Evolutionary conservation across 1,140 invertebrate species (phyloP).

Genomic region (Eciton burchellii): DNA sequence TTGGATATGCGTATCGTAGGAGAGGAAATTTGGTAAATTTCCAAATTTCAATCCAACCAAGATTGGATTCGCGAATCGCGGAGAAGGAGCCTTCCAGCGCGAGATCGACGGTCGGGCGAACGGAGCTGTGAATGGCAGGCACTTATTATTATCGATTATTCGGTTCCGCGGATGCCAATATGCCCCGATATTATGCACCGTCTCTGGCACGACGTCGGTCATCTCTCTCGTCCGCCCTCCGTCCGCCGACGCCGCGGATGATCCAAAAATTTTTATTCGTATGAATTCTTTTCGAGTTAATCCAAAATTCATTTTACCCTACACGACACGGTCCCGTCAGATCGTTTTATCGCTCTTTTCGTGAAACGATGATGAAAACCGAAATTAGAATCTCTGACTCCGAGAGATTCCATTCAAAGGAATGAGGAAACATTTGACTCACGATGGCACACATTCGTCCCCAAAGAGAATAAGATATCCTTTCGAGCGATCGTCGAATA

Average conservation of each 20-base stretch:
- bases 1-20: no score
- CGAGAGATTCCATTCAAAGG: no score
- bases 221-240: conserved; percentile 51
- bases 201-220: conserved; percentile 62
- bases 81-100: conserved; percentile 19
- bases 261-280: no score
- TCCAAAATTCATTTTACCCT: not conserved
- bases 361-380: no score
- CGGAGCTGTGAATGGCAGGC: conserved; percentile 74
- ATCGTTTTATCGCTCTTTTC: no score
- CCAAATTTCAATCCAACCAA: conserved; percentile 24
- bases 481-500: not conserved
- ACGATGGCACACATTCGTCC: no score
- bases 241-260: conserved; percentile 7
- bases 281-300: not conserved
- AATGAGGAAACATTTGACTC: no score
- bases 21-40: conserved; percentile 25
- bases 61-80: conserved; percentile 30
- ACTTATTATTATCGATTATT: conserved; percentile 80
- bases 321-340: no score
- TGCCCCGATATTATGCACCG: conserved; percentile 68
- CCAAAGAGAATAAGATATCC: not conserved
- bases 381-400: no score
- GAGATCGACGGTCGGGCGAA: conserved; percentile 51
- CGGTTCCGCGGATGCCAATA: conserved; percentile 77